Conservation (phyloP, 2,888 invertebrate genomes). For the Disparrhopalites patrizii region DNA sequence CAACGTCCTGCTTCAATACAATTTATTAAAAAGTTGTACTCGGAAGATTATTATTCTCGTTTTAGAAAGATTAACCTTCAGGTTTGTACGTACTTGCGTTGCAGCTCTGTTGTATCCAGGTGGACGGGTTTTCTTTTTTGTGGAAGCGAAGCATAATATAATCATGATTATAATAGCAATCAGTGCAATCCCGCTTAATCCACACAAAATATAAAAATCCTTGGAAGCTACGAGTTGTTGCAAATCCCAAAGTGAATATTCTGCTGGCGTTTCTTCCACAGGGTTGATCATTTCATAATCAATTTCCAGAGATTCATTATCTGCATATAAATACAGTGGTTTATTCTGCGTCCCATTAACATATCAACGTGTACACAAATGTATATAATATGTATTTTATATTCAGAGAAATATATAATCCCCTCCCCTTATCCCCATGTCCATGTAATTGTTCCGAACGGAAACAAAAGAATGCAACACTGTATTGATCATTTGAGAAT, state of each 20-base stretch:
- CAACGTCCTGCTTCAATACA: conserved; percentile 60
- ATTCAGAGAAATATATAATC: too few species aligned
- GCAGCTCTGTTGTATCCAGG: conserved; percentile 65
- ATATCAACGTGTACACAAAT: too few species aligned
- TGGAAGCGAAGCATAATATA: conserved; percentile 41
- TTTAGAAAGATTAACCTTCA: too few species aligned
- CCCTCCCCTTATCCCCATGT: too few species aligned
- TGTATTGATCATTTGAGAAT: too few species aligned
- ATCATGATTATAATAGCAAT: conserved; percentile 40
- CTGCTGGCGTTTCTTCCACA: conserved; percentile 13
- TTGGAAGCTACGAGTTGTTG: conserved; percentile 41
- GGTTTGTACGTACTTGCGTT: conserved; percentile 58
- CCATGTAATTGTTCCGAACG: too few species aligned
- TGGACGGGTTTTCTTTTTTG: conserved; percentile 50
- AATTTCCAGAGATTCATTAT: conserved; percentile 39
- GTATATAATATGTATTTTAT: too few species aligned
- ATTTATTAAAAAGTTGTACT: neutral
- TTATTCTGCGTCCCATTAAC: too few species aligned
- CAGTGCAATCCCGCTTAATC: conserved; percentile 41
- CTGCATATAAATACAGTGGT: conserved; percentile 22
- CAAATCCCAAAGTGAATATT: conserved; percentile 29
- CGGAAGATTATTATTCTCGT: neutral
- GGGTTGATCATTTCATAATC: conserved; percentile 39
- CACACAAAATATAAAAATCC: conserved; percentile 44
- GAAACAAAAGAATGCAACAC: too few species aligned